These are phyloP conservation scores for Sericinus montela DNA, from an alignment of 2,888 invertebrate genomes.

Conservation along the genomic window DNA sequence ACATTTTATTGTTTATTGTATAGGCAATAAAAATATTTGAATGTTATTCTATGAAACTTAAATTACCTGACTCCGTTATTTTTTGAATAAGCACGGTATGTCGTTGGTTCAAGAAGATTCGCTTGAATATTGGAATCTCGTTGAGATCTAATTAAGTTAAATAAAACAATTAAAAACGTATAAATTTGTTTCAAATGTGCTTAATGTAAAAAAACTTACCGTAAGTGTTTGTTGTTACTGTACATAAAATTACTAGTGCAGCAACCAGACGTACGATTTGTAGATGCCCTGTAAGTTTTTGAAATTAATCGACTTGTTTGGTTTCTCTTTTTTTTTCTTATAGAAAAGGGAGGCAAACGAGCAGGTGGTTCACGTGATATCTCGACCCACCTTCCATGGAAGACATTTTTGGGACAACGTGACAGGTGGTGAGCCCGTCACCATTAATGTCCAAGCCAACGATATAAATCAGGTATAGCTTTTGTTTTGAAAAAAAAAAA, in stretches of 20 bases:
- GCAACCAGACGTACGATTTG: slow-evolving; percentile 5
- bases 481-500: no score
- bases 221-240: slow-evolving; percentile 7
- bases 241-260: slow-evolving; percentile 8
- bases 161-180: not conserved
- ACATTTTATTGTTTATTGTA: not conserved
- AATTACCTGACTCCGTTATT: slow-evolving; percentile 4
- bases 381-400: no score
- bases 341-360: no score
- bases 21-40: not conserved
- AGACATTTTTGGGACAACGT: no score
- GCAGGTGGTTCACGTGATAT: no score
- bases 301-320: not conserved
- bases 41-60: not conserved
- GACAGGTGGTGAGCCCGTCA: no score
- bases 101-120: slow-evolving; percentile 16
- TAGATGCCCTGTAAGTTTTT: slow-evolving; percentile 7
- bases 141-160: slow-evolving; percentile 12
- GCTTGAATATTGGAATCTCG: slow-evolving; percentile 23
- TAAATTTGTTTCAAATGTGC: not conserved
- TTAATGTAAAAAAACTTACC: not conserved
- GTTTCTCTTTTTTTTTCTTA: not conserved
- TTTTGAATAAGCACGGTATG: slow-evolving; percentile 7
- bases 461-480: no score
- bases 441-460: no score